Evolutionary conservation across 2,888 invertebrate genomes (phyloP), one percentile per base, ranked within the genome.

Genomic region (Sceliomorpha sp.): DNA sequence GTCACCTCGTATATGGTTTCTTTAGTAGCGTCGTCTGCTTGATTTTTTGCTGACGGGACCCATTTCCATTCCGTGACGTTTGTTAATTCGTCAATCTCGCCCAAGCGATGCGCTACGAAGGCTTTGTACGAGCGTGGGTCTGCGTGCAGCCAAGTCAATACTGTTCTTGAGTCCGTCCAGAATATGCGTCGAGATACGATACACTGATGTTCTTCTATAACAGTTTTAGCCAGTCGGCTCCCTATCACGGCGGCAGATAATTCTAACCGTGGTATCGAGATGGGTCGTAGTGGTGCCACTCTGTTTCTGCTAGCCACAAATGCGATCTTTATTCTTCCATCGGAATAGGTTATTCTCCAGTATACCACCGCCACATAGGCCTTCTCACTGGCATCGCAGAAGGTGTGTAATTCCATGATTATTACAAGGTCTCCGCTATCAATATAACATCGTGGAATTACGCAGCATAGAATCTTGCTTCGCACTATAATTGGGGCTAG

Each of bases 401-500:
- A n/a, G n/a, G n/a, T n/a, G n/a, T 24, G 24, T 3, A 24, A 7
- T 24, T 24, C 24, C 7, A 7, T 24, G 4, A 7, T 24, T 7
- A 5, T 7, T n/a, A n/a, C n/a, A n/a, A n/a, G n/a, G 24, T 24
- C 4, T 24, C 24, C 7, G 24, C 4, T 24, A 5, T 7, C 4
- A 4, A 7, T 24, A 7, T 24, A 24, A 7, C 24, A 24, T 24
- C 24, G 3, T 3, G 24, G 24, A 5, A 24, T 24, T 3, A 24
- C 3, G 24, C 24, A 24, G 7, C 7, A 32, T 0, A 80, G 29
- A 1, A 76, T 70, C 45, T 72, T 70, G 5, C 62, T 44, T 10
- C 67, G 50, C 8, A 78, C 48, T 1, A 71, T 39, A 8, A 76
- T 70, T 4, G 74, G 70, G 3, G 66, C 47, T n/a, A 79, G 50